Percentiles rank a stretch among this genome's conserved stretches.
These are phyloP conservation scores for Drosophila neutralis DNA, from an alignment of 2,888 invertebrate species.

Conservation along the genomic window DNA sequence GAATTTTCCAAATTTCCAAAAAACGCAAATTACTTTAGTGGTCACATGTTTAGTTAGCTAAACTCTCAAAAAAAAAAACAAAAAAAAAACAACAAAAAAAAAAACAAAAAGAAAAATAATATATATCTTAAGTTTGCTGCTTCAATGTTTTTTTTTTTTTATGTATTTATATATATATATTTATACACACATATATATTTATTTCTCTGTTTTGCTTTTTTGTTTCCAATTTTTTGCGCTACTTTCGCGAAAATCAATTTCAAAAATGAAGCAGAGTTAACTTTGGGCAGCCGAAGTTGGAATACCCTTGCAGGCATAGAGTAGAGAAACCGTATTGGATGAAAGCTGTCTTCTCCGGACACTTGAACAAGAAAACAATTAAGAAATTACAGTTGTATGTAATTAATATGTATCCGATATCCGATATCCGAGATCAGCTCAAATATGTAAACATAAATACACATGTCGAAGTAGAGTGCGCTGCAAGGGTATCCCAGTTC, in stretches of 20 bases:
- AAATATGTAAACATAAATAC: not conserved
- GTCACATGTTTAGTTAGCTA: conserved; percentile 75
- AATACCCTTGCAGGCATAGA: conserved; percentile 16
- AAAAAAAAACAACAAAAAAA: conserved; percentile 12
- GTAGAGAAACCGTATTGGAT: not conserved
- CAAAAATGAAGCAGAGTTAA: not conserved
- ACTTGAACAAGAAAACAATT: not conserved
- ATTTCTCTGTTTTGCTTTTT: conserved; percentile 10
- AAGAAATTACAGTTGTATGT: not conserved
- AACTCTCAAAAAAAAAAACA: conserved; percentile 47
- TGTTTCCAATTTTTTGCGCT: conserved; percentile 12
- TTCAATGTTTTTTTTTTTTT: conserved; percentile 1
- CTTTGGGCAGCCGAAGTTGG: conserved; percentile 20
- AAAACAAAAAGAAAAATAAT: conserved; percentile 17
- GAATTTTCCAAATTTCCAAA: conserved; percentile 48
- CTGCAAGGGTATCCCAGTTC: conserved; percentile 15
- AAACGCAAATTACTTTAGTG: conserved; percentile 51
- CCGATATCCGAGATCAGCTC: not conserved
- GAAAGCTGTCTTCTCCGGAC: not conserved
- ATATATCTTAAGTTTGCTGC: conserved; percentile 26
- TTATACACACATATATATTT: not conserved
- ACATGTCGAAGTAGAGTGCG: not conserved
- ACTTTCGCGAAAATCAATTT: conserved; percentile 6
- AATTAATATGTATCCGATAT: not conserved
- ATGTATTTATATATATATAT: not conserved